phyloP scores from a whole-genome alignment of 2,888 invertebrate species.

The Hypolimnas misippus region DNA sequence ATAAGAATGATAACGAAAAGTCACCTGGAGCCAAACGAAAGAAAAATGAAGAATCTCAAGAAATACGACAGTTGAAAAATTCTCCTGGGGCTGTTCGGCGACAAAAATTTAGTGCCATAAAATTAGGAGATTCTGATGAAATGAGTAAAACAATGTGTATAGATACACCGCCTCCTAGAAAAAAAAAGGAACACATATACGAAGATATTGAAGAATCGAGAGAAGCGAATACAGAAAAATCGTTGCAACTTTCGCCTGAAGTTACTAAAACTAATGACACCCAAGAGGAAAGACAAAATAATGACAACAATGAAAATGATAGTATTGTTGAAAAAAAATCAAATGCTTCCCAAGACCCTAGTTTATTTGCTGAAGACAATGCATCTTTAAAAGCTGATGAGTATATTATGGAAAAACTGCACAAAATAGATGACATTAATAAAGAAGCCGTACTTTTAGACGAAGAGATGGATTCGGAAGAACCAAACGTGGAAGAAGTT shows the following conservation, averaged over 20 bases:
- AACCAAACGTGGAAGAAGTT: constrained; percentile 75
- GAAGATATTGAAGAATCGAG: constrained; percentile 84
- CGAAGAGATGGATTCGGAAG: constrained; percentile 72
- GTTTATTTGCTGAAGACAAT: constrained; percentile 70
- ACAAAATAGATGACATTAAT: constrained; percentile 62
- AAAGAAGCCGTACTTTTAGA: constrained; percentile 70
- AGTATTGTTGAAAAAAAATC: constrained; percentile 74
- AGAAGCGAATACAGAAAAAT: constrained; percentile 65
- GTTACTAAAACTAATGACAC: constrained; percentile 60
- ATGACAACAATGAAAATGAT: constrained; percentile 74
- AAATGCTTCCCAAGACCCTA: constrained; percentile 76
- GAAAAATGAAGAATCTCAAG: constrained; percentile 83
- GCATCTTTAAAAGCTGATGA: constrained; percentile 64
- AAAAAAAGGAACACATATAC: constrained; percentile 85
- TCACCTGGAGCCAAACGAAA: constrained; percentile 69
- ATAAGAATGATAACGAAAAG: constrained; percentile 73
- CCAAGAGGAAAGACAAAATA: constrained; percentile 61
- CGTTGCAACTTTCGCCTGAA: constrained; percentile 77
- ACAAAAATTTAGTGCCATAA: constrained; percentile 79
- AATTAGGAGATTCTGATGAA: constrained; percentile 78
- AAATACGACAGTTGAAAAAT: constrained; percentile 84
- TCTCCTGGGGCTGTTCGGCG: constrained; percentile 85
- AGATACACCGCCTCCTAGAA: constrained; percentile 75
- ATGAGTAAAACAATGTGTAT: constrained; percentile 76
- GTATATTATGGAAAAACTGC: constrained; percentile 75